These are phyloP conservation scores for Alligator sinensis DNA, from an alignment of 2,113 vertebrate species.

Conservation along the genomic window DNA sequence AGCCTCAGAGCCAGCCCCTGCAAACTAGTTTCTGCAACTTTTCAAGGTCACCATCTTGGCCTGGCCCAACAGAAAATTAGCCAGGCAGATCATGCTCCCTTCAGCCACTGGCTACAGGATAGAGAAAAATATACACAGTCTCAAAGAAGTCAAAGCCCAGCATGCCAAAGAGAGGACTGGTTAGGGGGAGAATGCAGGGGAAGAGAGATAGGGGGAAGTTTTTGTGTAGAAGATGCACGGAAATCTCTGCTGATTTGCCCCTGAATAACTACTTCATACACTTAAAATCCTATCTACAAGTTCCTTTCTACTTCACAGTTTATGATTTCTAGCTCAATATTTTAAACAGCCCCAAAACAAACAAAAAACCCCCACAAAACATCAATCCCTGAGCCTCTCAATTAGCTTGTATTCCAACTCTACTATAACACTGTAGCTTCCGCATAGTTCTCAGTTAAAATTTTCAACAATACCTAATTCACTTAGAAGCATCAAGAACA, in stretches of 20 bases:
- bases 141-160: no score
- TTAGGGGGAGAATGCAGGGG: no score
- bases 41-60: no score
- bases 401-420: not conserved
- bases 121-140: no score
- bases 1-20: no score
- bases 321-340: not conserved
- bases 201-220: no score
- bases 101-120: no score
- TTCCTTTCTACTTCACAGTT: not conserved
- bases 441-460: not conserved
- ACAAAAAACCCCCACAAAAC: not conserved
- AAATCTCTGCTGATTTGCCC: not conserved
- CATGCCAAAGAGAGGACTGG: no score
- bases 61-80: no score
- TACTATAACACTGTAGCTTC: not conserved
- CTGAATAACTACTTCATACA: not conserved
- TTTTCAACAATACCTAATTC: not conserved
- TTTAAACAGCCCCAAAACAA: not conserved
- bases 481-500: not conserved
- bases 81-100: no score
- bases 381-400: fast-evolving
- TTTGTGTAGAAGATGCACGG: no score
- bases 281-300: not conserved
- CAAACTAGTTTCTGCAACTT: no score